Conservation (phyloP, 92 coral and sea anemone genomes). For the Ricordea florida region DNA sequence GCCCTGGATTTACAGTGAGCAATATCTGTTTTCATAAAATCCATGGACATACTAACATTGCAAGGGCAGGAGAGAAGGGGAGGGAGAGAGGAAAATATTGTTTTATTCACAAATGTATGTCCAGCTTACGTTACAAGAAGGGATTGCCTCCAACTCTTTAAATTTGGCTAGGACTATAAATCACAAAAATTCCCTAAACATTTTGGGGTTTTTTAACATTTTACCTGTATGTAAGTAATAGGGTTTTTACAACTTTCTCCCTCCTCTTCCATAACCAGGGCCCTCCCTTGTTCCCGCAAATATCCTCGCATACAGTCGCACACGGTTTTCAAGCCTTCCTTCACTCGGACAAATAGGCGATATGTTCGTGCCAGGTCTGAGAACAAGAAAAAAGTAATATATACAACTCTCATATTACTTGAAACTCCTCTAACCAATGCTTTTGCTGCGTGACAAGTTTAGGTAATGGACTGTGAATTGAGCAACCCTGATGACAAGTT, state of each 20-base stretch:
- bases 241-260: slow-evolving; percentile 89
- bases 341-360: slow-evolving; percentile 86
- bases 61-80: too few relatives aligned
- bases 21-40: too few relatives aligned
- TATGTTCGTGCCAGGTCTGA: slow-evolving; percentile 95
- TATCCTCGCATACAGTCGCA: slow-evolving; percentile 97
- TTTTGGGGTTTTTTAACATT: not conserved
- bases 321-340: slow-evolving; percentile 93
- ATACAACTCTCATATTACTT: not conserved
- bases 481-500: not conserved
- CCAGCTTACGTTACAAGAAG: too few relatives aligned
- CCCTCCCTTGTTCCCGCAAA: slow-evolving; percentile 94
- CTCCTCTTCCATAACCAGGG: slow-evolving; percentile 91
- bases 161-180: too few relatives aligned
- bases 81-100: too few relatives aligned
- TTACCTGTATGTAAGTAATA: slow-evolving; percentile 92
- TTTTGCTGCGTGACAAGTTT: not conserved
- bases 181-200: not conserved
- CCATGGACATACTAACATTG: too few relatives aligned
- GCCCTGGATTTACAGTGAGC: too few relatives aligned
- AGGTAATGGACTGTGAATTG: not conserved
- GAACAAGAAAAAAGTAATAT: not conserved
- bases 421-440: not conserved
- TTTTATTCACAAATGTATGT: too few relatives aligned
- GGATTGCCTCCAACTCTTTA: too few relatives aligned